Evolutionary conservation across 2,888 invertebrate genomes (phyloP).

Genomic region (Mythimna vitellina): DNA sequence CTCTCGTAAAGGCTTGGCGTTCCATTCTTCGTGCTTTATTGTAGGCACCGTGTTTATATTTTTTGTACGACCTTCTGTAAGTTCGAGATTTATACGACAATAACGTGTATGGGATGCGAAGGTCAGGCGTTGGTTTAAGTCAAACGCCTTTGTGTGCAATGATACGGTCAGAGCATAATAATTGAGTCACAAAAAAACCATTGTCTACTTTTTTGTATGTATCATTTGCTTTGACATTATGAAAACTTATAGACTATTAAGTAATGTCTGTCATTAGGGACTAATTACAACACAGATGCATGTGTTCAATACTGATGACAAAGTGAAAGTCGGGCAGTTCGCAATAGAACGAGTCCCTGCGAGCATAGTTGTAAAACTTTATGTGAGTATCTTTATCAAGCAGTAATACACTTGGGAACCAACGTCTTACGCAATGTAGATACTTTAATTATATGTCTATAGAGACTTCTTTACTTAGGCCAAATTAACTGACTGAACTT

Average conservation of each 20-base stretch:
- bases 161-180: conserved; percentile 21
- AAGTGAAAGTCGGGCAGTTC: conserved; percentile 47
- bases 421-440: conserved; percentile 11
- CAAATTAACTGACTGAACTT: too few species aligned
- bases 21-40: conserved; percentile 57
- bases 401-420: conserved; percentile 32
- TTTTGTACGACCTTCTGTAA: conserved; percentile 36
- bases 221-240: conserved; percentile 7
- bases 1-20: conserved; percentile 36
- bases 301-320: conserved; percentile 37
- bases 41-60: conserved; percentile 35
- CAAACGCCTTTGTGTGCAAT: conserved; percentile 11
- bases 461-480: not conserved
- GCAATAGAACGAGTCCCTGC: conserved; percentile 24
- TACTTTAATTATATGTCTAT: conserved; percentile 10
- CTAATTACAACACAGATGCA: conserved; percentile 23
- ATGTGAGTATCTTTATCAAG: too few species aligned
- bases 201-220: not conserved
- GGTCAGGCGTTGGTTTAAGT: conserved; percentile 26
- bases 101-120: conserved; percentile 18
- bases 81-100: conserved; percentile 36
- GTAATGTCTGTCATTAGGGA: conserved; percentile 15
- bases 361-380: conserved; percentile 33
- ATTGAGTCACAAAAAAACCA: conserved; percentile 24
- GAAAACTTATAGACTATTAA: conserved; percentile 1